Evolutionary conservation across 2,113 vertebrate genomes (phyloP).

Genomic region (Emydocephalus ijimae): DNA sequence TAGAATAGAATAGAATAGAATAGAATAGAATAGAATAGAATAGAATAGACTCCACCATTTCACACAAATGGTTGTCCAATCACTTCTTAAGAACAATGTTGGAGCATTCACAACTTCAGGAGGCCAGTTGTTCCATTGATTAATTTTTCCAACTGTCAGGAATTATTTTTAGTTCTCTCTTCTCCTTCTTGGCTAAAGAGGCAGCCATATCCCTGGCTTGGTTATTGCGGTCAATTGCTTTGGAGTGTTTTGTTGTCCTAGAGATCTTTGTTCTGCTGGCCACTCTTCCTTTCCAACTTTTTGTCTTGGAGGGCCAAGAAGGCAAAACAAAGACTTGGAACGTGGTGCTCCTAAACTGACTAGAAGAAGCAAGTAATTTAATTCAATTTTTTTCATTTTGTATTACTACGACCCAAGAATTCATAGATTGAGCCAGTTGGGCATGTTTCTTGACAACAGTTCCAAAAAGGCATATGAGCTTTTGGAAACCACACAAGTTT

Average conservation of each 20-base stretch:
- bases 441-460: background rate
- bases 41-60: too few species aligned
- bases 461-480: background rate
- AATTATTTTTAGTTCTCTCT: too few species aligned
- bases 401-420: background rate
- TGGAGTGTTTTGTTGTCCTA: background rate
- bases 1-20: too few species aligned
- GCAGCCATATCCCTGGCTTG: background rate
- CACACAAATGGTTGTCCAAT: too few species aligned
- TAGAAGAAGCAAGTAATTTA: background rate
- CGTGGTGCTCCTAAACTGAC: background rate
- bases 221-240: background rate
- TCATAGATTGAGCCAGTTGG: background rate
- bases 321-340: background rate
- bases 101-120: too few species aligned
- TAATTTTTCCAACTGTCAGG: too few species aligned
- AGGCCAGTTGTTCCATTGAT: too few species aligned
- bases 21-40: too few species aligned
- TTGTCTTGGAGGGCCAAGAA: background rate
- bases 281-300: background rate
- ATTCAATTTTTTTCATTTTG: background rate
- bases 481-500: background rate
- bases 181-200: background rate
- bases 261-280: background rate
- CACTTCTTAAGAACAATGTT: too few species aligned